phyloP scores from a whole-genome alignment of 2,113 vertebrate species.

The Oreochromis tanganicae region DNA sequence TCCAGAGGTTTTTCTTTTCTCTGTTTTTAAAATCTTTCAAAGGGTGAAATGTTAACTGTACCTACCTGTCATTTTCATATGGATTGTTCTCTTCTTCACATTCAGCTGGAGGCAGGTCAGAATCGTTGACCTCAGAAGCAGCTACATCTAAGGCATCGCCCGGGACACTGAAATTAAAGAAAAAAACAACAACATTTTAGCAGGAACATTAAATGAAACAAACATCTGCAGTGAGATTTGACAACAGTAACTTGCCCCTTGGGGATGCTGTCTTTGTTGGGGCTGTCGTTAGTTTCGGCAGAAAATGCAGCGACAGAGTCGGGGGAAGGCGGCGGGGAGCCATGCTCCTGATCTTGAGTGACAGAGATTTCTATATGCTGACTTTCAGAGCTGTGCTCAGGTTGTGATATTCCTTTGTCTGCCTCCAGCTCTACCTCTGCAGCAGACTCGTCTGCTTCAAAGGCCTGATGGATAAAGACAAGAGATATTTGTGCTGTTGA shows the following conservation, averaged over 20 bases:
- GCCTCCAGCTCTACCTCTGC: neutral
- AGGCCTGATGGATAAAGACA: slow-evolving; percentile 53
- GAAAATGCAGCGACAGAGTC: neutral
- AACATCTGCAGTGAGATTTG: neutral
- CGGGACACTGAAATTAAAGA: slow-evolving; percentile 28
- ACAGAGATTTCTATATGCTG: slow-evolving; percentile 48
- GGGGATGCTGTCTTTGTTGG: slow-evolving; percentile 63
- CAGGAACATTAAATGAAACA: neutral
- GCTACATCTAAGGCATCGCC: slow-evolving; percentile 72
- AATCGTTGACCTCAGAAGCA: slow-evolving; percentile 70
- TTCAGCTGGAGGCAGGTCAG: slow-evolving; percentile 65
- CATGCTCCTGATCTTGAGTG: slow-evolving; percentile 63
- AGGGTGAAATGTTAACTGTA: neutral
- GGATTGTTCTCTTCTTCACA: slow-evolving; percentile 79
- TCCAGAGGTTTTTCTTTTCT: neutral
- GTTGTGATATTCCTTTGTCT: neutral
- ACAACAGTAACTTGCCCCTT: slow-evolving; percentile 68
- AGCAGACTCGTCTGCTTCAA: slow-evolving; percentile 44
- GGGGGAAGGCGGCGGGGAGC: neutral
- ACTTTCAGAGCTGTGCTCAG: slow-evolving; percentile 25
- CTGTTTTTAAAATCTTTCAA: neutral
- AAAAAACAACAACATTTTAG: neutral
- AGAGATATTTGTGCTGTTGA: neutral
- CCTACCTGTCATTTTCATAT: slow-evolving; percentile 80
- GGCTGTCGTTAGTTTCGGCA: slow-evolving; percentile 62